phyloP scores from a whole-genome alignment of 1,140 invertebrate species.

The Mizuhopecten yessoensis region DNA sequence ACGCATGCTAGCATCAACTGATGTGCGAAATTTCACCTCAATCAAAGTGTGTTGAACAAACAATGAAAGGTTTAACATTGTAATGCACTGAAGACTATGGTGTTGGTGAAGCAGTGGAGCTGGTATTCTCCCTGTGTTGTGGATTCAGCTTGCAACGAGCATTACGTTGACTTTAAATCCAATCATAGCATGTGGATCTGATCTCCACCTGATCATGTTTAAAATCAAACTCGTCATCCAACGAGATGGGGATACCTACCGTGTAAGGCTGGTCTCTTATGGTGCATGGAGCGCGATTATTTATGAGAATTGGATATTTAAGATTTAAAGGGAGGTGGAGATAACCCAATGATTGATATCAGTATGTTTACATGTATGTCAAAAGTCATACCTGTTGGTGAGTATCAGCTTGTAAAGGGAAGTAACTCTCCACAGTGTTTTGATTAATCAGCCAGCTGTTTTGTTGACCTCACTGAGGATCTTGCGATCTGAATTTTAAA shows the following conservation, averaged over 20 bases:
- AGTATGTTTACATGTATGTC: background rate
- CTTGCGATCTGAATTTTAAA: background rate
- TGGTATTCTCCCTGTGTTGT: background rate
- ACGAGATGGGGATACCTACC: background rate
- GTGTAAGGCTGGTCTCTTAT: background rate
- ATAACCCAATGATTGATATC: background rate
- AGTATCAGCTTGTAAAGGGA: conserved; percentile 16
- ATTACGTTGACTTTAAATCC: no score
- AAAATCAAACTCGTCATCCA: background rate
- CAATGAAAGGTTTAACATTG: background rate
- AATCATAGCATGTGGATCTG: background rate
- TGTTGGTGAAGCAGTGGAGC: background rate
- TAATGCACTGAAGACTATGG: background rate
- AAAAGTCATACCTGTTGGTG: no score
- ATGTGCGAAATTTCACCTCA: background rate
- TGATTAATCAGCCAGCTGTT: background rate
- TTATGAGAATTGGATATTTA: conserved; percentile 8
- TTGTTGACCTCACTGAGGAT: background rate
- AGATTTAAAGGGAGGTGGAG: background rate
- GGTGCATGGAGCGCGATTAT: conserved; percentile 1
- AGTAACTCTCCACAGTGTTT: background rate
- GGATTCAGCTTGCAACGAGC: background rate
- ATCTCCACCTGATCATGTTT: background rate
- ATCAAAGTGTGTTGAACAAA: background rate
- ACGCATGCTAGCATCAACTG: background rate